phyloP scores from a whole-genome alignment of 2,797 vertebrate species.

The Thripadectes ignobilis region DNA sequence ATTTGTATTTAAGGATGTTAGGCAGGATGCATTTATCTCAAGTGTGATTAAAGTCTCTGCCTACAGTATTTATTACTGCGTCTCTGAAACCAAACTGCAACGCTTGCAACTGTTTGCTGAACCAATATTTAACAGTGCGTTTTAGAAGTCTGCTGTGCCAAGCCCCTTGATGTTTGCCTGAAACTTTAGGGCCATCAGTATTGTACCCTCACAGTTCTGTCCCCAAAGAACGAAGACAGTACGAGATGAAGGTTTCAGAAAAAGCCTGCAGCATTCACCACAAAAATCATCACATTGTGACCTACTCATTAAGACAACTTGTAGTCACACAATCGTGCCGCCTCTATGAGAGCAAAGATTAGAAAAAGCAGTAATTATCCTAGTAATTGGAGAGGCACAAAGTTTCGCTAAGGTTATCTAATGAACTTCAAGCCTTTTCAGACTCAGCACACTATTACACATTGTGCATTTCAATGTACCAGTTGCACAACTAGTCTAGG shows the following conservation, averaged over 20 bases:
- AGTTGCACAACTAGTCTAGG: neutral
- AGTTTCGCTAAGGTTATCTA: neutral
- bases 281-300: neutral
- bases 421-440: neutral
- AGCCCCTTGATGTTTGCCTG: neutral
- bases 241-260: neutral
- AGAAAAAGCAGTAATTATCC: conserved; percentile 20
- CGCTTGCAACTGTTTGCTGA: neutral
- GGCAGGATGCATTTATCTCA: neutral
- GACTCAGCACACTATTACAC: neutral
- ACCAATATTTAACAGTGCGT: neutral
- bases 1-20: neutral
- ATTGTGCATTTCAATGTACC: neutral
- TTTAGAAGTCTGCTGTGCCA: neutral
- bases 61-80: neutral
- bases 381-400: neutral
- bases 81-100: neutral
- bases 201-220: neutral
- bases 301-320: neutral
- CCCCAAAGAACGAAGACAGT: neutral
- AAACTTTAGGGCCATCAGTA: neutral
- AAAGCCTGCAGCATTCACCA: neutral
- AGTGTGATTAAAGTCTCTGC: neutral
- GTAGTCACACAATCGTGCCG: neutral
- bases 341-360: neutral